Conservation (phyloP, 2,888 invertebrate genomes). For the Herminia tarsipennalis region DNA sequence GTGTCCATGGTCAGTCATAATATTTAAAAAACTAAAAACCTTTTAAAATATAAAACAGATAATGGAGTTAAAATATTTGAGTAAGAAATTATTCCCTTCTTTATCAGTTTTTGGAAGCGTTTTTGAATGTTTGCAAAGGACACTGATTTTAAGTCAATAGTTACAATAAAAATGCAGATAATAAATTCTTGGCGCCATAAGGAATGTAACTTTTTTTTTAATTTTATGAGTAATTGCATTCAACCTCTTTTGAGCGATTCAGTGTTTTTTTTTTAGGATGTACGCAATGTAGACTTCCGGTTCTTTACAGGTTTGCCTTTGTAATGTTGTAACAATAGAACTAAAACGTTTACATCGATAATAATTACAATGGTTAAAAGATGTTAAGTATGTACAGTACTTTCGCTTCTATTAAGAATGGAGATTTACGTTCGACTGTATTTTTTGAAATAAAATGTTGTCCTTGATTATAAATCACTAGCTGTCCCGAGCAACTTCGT, state of each 20-base stretch:
- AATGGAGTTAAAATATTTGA: not conserved
- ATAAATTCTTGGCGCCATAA: constrained; percentile 28
- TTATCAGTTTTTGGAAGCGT: constrained; percentile 18
- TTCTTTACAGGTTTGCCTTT: not conserved
- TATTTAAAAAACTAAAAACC: constrained; percentile 31
- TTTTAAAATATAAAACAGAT: constrained; percentile 15
- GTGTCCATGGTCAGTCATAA: constrained; percentile 22
- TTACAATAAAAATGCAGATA: constrained; percentile 12
- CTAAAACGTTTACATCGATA: not conserved
- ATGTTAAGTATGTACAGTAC: too few relatives aligned
- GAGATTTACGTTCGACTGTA: too few relatives aligned
- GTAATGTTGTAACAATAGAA: not conserved
- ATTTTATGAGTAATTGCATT: not conserved
- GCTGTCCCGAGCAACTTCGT: too few relatives aligned
- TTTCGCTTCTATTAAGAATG: too few relatives aligned
- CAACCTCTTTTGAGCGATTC: not conserved
- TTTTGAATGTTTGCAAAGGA: constrained; percentile 35
- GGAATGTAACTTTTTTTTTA: constrained; percentile 13
- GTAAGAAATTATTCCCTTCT: not conserved
- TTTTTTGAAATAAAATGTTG: too few relatives aligned
- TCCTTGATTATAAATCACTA: too few relatives aligned
- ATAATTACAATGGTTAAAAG: too few relatives aligned
- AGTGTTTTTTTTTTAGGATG: not conserved
- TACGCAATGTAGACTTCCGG: not conserved
- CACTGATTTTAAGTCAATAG: constrained; percentile 18